Percentiles rank a stretch among this genome's conserved stretches.
Evolutionary conservation across 2,113 vertebrate species (phyloP).

Genomic region (Lepus americanus): DNA sequence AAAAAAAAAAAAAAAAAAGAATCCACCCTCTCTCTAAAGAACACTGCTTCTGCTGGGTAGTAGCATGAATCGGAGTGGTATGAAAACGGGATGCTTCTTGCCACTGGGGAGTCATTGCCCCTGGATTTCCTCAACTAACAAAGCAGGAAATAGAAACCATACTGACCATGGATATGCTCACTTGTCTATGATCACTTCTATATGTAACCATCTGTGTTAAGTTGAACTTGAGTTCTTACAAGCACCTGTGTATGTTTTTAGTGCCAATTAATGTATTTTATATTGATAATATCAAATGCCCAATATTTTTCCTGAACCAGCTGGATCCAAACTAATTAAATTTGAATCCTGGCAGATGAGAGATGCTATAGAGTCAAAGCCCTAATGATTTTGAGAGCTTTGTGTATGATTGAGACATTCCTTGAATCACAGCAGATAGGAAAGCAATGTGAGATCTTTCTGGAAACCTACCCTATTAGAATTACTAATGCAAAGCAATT

Average conservation of each 20-base stretch:
- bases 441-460: not conserved
- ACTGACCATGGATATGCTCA: not conserved
- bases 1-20: not conserved
- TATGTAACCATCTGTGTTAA: not conserved
- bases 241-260: not conserved
- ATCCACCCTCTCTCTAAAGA: not conserved
- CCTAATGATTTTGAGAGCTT: not conserved
- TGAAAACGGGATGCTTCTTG: not conserved
- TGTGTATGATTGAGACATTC: not conserved
- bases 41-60: not conserved
- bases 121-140: not conserved
- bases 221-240: not conserved
- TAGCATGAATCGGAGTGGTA: not conserved
- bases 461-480: slow-evolving; percentile 14
- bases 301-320: not conserved
- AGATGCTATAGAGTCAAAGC: not conserved
- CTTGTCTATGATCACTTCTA: not conserved
- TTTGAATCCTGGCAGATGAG: not conserved
- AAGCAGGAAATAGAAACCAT: not conserved
- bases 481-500: not conserved
- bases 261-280: no score
- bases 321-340: not conserved
- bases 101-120: not conserved
- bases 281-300: no score
- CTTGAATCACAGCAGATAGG: not conserved